Conservation (phyloP, 2,113 vertebrate species). For the Cyphomyrus discorhynchus region DNA sequence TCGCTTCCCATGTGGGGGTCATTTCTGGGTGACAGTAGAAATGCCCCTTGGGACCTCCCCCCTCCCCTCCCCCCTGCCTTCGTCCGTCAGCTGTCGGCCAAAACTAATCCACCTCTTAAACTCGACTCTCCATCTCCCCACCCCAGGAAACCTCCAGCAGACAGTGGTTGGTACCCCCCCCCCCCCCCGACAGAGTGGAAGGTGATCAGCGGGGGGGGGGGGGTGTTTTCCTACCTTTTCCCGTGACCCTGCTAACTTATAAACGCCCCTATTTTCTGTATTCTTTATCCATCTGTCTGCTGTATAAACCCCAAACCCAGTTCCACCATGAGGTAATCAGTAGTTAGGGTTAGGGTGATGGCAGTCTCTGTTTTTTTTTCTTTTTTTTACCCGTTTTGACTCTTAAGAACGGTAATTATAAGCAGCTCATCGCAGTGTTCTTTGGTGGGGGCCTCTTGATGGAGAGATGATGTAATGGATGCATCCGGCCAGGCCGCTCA, state of each 20-base stretch:
- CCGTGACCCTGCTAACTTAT: not conserved
- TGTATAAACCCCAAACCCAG: not conserved
- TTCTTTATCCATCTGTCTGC: not conserved
- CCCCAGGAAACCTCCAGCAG: not conserved
- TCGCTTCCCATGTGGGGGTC: not conserved
- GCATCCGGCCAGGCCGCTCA: not conserved
- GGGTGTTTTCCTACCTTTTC: not conserved
- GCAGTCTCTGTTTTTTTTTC: not conserved
- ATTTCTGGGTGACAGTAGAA: not conserved
- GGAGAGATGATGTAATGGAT: not conserved
- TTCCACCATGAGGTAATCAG: not conserved
- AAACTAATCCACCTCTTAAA: not conserved
- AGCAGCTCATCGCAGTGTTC: not conserved
- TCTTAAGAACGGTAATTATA: not conserved
- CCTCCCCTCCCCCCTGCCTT: not conserved
- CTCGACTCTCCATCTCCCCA: not conserved
- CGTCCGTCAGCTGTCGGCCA: not conserved
- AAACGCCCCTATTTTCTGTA: not conserved
- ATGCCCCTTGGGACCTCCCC: not conserved
- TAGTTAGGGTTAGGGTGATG: not conserved
- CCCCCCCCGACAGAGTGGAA: not conserved
- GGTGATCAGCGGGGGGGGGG: not conserved
- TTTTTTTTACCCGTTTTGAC: not conserved
- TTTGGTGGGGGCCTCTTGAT: not conserved
- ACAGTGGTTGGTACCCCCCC: not conserved